These are phyloP conservation scores for Cichladusa arquata DNA, from an alignment of 2,113 vertebrate genomes.

Conservation along the genomic window DNA sequence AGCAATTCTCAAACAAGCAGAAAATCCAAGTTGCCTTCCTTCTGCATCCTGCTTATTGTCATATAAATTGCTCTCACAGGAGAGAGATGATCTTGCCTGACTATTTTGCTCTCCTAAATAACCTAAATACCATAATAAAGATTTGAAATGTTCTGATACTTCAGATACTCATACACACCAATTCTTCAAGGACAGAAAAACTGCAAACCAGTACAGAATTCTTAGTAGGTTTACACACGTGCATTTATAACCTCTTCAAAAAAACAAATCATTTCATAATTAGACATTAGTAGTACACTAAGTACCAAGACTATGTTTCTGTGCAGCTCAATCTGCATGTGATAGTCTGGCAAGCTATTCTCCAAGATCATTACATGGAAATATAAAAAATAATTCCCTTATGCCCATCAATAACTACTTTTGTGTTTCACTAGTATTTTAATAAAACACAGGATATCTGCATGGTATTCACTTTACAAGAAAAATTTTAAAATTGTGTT, in stretches of 20 bases:
- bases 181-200: not conserved
- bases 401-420: not conserved
- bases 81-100: not conserved
- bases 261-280: not conserved
- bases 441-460: slow-evolving; percentile 3
- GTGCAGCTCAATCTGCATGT: not conserved
- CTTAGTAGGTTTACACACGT: not conserved
- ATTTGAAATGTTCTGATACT: not conserved
- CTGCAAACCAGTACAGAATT: not conserved
- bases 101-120: not conserved
- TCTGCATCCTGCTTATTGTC: not conserved
- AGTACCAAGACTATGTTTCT: not conserved
- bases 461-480: slow-evolving; percentile 1
- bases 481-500: slow-evolving; percentile 29
- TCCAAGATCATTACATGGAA: not conserved
- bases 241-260: not conserved
- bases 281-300: not conserved
- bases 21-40: not conserved
- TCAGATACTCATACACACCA: not conserved
- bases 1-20: not conserved
- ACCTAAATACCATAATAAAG: not conserved
- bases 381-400: slow-evolving; percentile 2
- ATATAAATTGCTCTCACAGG: not conserved
- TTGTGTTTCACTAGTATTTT: slow-evolving; percentile 29
- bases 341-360: not conserved